Conservation (phyloP, 2,888 invertebrate species). For the Euzetes globulus region DNA sequence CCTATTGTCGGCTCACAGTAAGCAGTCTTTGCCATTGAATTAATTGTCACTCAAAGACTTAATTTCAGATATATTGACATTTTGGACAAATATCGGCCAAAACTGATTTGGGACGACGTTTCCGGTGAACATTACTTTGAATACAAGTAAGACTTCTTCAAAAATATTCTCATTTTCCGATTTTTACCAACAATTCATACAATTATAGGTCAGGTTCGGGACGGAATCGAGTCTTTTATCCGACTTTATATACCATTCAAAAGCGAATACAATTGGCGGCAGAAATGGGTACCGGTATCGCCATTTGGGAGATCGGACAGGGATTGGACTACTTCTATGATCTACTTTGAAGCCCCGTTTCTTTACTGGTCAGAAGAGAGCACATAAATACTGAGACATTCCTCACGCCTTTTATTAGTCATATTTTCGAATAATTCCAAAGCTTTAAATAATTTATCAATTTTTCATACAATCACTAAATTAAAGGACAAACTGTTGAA, state of each 20-base stretch:
- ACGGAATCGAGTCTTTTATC: constrained; percentile 74
- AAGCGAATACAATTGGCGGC: constrained; percentile 68
- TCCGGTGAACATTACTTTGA: constrained; percentile 70
- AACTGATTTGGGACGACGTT: constrained; percentile 66
- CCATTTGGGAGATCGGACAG: constrained; percentile 95
- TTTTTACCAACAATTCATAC: background rate
- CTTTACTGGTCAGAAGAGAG: background rate
- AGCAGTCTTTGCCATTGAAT: constrained; percentile 40
- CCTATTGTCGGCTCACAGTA: constrained; percentile 72
- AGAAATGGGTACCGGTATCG: constrained; percentile 71
- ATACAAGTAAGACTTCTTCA: constrained; percentile 59
- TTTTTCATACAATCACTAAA: too few relatives aligned
- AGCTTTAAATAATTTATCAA: too few relatives aligned
- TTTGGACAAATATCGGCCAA: constrained; percentile 65
- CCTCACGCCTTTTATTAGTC: background rate
- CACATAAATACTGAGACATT: background rate
- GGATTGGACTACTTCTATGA: constrained; percentile 92
- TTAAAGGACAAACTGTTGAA: too few relatives aligned
- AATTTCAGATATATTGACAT: constrained; percentile 56
- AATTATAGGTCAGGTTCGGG: constrained; percentile 52
- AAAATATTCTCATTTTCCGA: constrained; percentile 31
- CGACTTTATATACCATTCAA: constrained; percentile 75
- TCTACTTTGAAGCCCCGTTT: constrained; percentile 55
- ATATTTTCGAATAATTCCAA: background rate
- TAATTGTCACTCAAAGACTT: background rate